Evolutionary conservation across 2,888 invertebrate genomes (phyloP).

Genomic region (Pristionchus fissidentatus): DNA sequence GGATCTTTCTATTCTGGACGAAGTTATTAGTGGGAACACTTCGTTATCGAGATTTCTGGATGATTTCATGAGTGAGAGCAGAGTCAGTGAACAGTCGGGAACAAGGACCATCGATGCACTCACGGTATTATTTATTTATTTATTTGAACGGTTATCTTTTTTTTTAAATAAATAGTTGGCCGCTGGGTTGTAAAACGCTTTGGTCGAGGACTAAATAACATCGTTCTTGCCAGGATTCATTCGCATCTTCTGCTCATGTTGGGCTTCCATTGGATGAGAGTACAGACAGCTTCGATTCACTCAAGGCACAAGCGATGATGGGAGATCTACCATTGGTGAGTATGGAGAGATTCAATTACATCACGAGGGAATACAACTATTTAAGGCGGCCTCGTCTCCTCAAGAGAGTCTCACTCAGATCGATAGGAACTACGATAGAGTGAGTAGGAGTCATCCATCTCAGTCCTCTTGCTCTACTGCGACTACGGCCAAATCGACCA

Average conservation of each 20-base stretch:
- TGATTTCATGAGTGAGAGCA: constrained; percentile 65
- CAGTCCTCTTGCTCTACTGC: constrained; percentile 31
- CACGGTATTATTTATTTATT: neutral
- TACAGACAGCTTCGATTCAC: constrained; percentile 45
- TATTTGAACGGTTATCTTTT: neutral
- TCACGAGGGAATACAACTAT: neutral
- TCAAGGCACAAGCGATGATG: constrained; percentile 2
- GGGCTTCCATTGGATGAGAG: constrained; percentile 41
- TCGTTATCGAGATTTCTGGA: constrained; percentile 55
- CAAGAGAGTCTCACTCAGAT: neutral
- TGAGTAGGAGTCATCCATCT: neutral
- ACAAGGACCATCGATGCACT: constrained; percentile 50
- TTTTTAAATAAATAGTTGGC: neutral
- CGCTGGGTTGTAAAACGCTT: neutral
- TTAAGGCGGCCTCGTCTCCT: constrained; percentile 30
- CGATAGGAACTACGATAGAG: neutral
- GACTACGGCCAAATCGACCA: neutral
- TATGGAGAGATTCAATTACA: too few relatives aligned
- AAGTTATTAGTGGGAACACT: neutral
- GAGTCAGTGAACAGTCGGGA: constrained; percentile 47
- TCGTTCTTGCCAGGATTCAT: constrained; percentile 27
- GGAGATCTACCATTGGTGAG: neutral
- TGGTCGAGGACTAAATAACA: neutral
- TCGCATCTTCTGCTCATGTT: constrained; percentile 34
- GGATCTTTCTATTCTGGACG: constrained; percentile 58